Percentiles rank a stretch among this genome's conserved stretches.
phyloP scores from a whole-genome alignment of 2,888 invertebrate species.

The Dolichopus griseipennis region DNA sequence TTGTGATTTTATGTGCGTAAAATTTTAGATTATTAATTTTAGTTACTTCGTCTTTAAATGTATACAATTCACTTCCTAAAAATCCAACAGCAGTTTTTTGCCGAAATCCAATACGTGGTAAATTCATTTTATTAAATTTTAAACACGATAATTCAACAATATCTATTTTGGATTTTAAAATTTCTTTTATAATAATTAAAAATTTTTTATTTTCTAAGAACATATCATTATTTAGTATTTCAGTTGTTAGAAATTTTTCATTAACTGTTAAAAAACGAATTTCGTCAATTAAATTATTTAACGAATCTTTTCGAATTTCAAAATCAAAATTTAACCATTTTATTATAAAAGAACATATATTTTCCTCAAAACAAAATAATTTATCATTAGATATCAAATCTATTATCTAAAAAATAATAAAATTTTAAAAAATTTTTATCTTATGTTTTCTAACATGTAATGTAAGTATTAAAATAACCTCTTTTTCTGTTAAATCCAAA shows the following conservation, averaged over 20 bases:
- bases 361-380: background rate
- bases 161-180: conserved; percentile 11
- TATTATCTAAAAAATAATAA: background rate
- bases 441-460: too few species aligned
- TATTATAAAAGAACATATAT: conserved; percentile 8
- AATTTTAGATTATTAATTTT: background rate
- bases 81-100: background rate
- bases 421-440: too few species aligned
- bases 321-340: conserved; percentile 8
- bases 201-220: conserved; percentile 9
- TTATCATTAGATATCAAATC: conserved; percentile 8
- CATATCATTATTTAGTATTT: background rate
- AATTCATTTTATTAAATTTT: conserved; percentile 9
- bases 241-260: conserved; percentile 9
- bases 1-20: conserved; percentile 5
- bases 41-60: too few species aligned
- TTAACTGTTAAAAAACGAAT: background rate
- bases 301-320: background rate
- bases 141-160: conserved; percentile 1
- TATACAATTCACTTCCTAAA: conserved; percentile 7
- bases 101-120: conserved; percentile 7
- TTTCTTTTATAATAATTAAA: conserved; percentile 8
- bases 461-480: background rate
- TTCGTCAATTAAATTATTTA: conserved; percentile 11
- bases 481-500: conserved; percentile 4